Conservation (phyloP, 64 coral and sea anemone species). For the Exaiptasia diaphana region DNA sequence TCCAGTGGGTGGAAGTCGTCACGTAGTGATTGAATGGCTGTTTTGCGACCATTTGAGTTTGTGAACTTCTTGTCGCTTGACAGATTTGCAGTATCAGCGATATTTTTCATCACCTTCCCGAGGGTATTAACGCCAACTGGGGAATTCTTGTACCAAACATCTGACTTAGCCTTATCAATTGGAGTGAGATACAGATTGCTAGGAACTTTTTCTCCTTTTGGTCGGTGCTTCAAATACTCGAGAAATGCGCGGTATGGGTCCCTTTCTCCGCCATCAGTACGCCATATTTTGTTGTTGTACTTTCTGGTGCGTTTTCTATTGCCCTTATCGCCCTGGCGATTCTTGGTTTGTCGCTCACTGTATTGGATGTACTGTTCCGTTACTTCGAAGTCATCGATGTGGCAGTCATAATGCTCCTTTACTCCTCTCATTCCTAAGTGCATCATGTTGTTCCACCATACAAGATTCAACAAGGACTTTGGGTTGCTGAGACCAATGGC, state of each 20-base stretch:
- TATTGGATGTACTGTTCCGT: constrained; percentile 32
- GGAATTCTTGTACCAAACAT: constrained; percentile 8
- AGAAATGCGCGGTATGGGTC: constrained; percentile 28
- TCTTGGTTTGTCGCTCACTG: constrained; percentile 39
- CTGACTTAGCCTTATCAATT: too few relatives aligned
- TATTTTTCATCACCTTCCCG: constrained; percentile 24
- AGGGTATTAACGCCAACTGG: constrained; percentile 29
- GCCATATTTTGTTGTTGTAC: constrained; percentile 65
- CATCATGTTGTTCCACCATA: constrained; percentile 59
- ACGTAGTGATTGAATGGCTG: constrained; percentile 23
- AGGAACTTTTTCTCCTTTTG: constrained; percentile 26
- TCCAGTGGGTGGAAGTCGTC: constrained; percentile 46
- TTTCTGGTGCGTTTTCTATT: constrained; percentile 54
- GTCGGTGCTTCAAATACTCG: constrained; percentile 13
- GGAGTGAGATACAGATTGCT: constrained; percentile 4
- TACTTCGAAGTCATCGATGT: constrained; percentile 21
- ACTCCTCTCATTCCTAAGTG: constrained; percentile 25
- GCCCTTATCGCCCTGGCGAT: constrained; percentile 35
- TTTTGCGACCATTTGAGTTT: constrained; percentile 35
- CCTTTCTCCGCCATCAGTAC: constrained; percentile 30
- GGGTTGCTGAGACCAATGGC: constrained; percentile 33
- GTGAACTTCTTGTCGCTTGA: constrained; percentile 1
- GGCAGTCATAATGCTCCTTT: constrained; percentile 42
- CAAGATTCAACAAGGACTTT: constrained; percentile 22
- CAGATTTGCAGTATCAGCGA: constrained; percentile 2